Evolutionary conservation across 2,797 vertebrate species (phyloP).

Genomic region (Anolis apletophallus): DNA sequence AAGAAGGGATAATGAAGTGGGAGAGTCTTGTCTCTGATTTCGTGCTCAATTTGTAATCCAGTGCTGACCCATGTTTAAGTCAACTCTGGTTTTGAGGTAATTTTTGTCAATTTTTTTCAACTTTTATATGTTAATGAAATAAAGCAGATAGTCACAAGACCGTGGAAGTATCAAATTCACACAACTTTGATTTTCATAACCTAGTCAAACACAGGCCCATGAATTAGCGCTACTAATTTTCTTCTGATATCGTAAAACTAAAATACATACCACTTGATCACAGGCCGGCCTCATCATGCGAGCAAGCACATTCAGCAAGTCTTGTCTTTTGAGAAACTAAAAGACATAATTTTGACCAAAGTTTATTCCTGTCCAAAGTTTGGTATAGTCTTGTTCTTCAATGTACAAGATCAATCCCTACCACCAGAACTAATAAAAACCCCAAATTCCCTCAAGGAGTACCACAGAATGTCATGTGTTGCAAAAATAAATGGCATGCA

Average conservation of each 20-base stretch:
- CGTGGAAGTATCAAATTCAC: background rate
- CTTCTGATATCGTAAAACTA: background rate
- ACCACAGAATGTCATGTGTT: background rate
- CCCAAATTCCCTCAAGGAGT: background rate
- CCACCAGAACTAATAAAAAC: background rate
- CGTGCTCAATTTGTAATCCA: too few relatives aligned
- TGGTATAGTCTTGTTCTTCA: background rate
- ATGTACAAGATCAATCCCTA: background rate
- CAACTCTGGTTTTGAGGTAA: too few relatives aligned
- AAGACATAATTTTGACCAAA: conserved; percentile 45
- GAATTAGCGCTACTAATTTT: conserved; percentile 24
- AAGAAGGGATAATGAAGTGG: too few relatives aligned
- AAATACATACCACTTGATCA: conserved; percentile 93
- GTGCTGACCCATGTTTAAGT: too few relatives aligned
- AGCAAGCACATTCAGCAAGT: conserved; percentile 94
- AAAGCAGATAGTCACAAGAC: background rate
- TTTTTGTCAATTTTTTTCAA: too few relatives aligned
- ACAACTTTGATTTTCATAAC: background rate
- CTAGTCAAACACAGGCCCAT: background rate
- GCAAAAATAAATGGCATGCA: background rate
- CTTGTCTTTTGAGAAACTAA: conserved; percentile 97
- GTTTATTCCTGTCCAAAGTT: background rate
- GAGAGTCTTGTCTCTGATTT: too few relatives aligned
- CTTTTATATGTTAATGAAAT: background rate
- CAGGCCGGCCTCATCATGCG: conserved; percentile 97